Base-by-base conservation (phyloP, 2,113 vertebrate species). In the Baryphthengus martii region DNA sequence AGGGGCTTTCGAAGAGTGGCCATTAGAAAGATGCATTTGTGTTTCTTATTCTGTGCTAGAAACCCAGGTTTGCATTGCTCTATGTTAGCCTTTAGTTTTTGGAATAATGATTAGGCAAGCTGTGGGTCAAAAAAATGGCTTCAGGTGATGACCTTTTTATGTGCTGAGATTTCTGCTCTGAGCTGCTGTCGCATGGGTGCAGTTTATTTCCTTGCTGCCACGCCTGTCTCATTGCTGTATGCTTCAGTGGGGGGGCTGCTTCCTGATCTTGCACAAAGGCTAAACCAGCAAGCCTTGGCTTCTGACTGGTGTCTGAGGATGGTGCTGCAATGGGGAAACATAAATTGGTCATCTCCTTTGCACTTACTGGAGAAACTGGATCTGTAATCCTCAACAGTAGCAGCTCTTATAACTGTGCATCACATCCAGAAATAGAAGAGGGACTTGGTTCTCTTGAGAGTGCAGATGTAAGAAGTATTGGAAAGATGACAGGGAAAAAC, bases 401-500 rank as follows among this genome's bases (percentile, higher is more conserved):
- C 65, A 68, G 61, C 73, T 93, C 85, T 24, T 88, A 5, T 67
- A 80, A 50, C 56, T 72, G 47, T 19, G 49, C 44, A 25, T 67
- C 61, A 72, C 39, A 95, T 86, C 25, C 70, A 86, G 52, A 77
- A 88, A 24, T 28, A 35, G 79, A 88, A 68, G 90, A 65, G 31
- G 31, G 21, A 44, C 11, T 11, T 55, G 40, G 29, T 25, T 86
- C 82, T 90, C 76, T 72, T 47, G 63, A 86, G 72, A 92, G 56
- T 9, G 1, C 40, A 74, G 72, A 67, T 74, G 4, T 90, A 55
- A 81, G 61, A 84, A 24, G 14, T 85, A 44, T 56, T 84, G 80
- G 76, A 83, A 90, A 89, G 49, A 81, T 45, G 93, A 93, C 86
- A 86, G 75, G 71, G 45, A 77, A 90, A 84, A 94, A 71, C 66